Conservation (phyloP, 2,113 vertebrate genomes). For the Siphamia tubifer region DNA sequence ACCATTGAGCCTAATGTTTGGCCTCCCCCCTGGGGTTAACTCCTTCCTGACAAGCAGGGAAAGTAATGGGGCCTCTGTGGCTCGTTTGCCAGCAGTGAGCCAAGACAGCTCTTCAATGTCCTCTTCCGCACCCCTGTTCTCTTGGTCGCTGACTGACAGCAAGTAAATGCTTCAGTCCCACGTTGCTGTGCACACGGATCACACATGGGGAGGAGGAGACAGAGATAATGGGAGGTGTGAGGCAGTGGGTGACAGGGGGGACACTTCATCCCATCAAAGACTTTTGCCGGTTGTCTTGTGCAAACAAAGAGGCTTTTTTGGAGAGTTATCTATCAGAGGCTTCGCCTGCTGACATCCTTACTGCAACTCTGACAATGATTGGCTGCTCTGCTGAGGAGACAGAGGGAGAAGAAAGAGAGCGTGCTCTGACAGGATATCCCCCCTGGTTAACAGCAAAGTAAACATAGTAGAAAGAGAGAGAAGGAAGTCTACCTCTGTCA, state of each 20-base stretch:
- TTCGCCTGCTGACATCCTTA: conserved; percentile 66
- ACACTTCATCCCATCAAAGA: conserved; percentile 68
- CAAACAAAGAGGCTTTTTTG: conserved; percentile 69
- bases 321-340: conserved; percentile 56
- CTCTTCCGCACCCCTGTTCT: conserved; percentile 32
- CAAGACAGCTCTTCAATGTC: conserved; percentile 59
- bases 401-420: conserved; percentile 52
- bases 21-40: conserved; percentile 80
- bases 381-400: conserved; percentile 24
- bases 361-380: conserved; percentile 37
- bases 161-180: conserved; percentile 53
- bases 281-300: conserved; percentile 45
- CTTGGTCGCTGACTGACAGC: conserved; percentile 54
- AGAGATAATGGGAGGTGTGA: conserved; percentile 56
- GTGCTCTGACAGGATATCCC: conserved; percentile 67
- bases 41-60: conserved; percentile 81
- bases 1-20: conserved; percentile 86
- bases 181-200: conserved; percentile 19
- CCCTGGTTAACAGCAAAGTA: conserved; percentile 64
- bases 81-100: conserved; percentile 72
- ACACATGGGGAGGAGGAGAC: conserved; percentile 33
- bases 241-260: conserved; percentile 44
- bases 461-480: conserved; percentile 59
- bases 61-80: conserved; percentile 75
- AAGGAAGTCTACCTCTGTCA: conserved; percentile 63